Conservation (phyloP, 35 echinoderm and acorn worm species). For the Stichopus chloronotus region DNA sequence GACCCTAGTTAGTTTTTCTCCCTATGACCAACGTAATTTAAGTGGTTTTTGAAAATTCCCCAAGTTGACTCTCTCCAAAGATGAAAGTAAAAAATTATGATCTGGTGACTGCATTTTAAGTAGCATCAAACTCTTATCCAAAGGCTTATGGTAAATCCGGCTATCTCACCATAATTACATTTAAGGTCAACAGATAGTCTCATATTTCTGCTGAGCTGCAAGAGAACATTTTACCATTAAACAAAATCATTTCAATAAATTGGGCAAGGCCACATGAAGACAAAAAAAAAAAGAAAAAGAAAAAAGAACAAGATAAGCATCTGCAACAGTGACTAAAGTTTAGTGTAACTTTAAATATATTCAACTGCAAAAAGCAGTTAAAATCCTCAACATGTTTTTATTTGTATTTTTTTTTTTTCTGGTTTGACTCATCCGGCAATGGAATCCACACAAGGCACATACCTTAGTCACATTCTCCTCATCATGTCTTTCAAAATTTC, state of each 20-base stretch:
- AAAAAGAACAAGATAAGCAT: neutral
- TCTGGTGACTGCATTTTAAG: neutral
- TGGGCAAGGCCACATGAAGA: neutral
- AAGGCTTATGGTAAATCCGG: neutral
- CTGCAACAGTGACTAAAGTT: neutral
- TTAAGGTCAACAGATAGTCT: neutral
- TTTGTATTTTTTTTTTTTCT: neutral
- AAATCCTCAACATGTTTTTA: neutral
- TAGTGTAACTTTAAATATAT: neutral
- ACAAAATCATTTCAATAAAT: neutral
- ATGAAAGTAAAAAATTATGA: neutral
- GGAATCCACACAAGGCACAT: neutral
- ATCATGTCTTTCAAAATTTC: neutral
- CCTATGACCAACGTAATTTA: neutral
- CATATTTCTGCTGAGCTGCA: neutral
- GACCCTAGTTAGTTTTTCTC: neutral
- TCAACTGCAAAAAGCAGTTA: neutral
- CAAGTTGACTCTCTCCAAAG: neutral
- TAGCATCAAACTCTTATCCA: neutral
- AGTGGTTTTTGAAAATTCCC: neutral
- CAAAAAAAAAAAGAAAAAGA: neutral
- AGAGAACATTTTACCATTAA: neutral
- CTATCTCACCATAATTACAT: neutral
- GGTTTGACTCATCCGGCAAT: neutral
- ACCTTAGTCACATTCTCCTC: neutral